Evolutionary conservation across 2,113 vertebrate species (phyloP).

Genomic region (Anser cygnoides): DNA sequence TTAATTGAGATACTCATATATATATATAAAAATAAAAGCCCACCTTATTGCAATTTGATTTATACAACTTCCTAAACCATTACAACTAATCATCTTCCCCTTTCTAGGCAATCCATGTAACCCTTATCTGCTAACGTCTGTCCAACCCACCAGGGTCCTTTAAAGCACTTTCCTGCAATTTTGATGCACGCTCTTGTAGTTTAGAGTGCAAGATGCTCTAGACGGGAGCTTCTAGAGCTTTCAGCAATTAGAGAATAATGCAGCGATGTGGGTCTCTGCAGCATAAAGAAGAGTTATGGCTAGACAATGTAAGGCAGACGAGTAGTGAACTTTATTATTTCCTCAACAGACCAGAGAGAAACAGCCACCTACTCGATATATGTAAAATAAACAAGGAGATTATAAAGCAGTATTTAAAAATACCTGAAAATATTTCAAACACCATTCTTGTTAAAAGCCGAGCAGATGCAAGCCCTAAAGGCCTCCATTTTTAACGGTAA

Average conservation of each 20-base stretch:
- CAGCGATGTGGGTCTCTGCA: background rate
- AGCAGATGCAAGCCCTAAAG: background rate
- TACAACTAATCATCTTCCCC: background rate
- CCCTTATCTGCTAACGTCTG: background rate
- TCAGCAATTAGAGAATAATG: background rate
- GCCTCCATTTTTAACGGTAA: background rate
- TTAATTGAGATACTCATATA: background rate
- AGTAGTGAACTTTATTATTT: background rate
- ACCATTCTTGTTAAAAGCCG: background rate
- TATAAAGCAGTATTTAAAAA: background rate
- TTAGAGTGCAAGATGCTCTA: background rate
- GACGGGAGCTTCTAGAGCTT: background rate
- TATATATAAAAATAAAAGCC: background rate
- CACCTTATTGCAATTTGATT: background rate
- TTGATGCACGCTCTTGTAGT: background rate
- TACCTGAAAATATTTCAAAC: background rate
- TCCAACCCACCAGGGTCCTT: background rate
- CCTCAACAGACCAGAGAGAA: background rate
- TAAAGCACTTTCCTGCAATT: too few species aligned
- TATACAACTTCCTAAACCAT: background rate
- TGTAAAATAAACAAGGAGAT: background rate
- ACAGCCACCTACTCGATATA: background rate
- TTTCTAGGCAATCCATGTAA: background rate
- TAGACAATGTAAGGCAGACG: background rate
- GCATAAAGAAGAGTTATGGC: background rate